These are phyloP conservation scores for Sminthurides aquaticus DNA, from an alignment of 2,888 invertebrate species.

Conservation along the genomic window DNA sequence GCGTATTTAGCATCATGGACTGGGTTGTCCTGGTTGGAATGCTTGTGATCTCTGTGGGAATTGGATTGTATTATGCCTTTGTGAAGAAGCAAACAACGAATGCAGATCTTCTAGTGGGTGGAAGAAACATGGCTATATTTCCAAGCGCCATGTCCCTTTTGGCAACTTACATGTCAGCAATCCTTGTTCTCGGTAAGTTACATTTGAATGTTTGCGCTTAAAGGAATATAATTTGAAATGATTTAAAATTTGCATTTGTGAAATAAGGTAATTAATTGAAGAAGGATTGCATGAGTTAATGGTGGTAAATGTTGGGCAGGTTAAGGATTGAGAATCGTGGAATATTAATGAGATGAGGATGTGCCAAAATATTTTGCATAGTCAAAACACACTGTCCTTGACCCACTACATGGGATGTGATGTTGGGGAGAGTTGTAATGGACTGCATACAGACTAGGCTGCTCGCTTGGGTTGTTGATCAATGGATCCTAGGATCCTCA, in stretches of 20 bases:
- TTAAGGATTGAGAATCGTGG: too few relatives aligned
- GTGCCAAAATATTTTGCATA: too few relatives aligned
- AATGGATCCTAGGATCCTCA: background rate
- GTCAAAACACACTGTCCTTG: background rate
- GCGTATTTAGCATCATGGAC: conserved; percentile 40
- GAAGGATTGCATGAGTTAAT: too few relatives aligned
- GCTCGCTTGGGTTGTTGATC: conserved; percentile 1
- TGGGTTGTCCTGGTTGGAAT: conserved; percentile 46
- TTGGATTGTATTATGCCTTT: conserved; percentile 50
- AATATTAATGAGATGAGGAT: too few relatives aligned
- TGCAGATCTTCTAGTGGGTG: conserved; percentile 47
- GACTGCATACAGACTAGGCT: too few relatives aligned
- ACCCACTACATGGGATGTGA: too few relatives aligned
- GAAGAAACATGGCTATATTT: conserved; percentile 45
- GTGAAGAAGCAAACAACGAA: conserved; percentile 53
- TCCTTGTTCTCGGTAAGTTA: conserved; percentile 44
- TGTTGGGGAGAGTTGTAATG: too few relatives aligned
- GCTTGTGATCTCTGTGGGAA: conserved; percentile 45
- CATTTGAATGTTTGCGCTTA: background rate
- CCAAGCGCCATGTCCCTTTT: conserved; percentile 47
- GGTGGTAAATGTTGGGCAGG: too few relatives aligned
- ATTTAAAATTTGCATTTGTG: too few relatives aligned
- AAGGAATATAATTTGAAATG: too few relatives aligned
- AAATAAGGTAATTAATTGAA: too few relatives aligned
- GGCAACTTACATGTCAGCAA: conserved; percentile 47